Conservation (phyloP, 37 sponge, comb jelly and placozoan genomes). For the Tethya wilhelma region DNA sequence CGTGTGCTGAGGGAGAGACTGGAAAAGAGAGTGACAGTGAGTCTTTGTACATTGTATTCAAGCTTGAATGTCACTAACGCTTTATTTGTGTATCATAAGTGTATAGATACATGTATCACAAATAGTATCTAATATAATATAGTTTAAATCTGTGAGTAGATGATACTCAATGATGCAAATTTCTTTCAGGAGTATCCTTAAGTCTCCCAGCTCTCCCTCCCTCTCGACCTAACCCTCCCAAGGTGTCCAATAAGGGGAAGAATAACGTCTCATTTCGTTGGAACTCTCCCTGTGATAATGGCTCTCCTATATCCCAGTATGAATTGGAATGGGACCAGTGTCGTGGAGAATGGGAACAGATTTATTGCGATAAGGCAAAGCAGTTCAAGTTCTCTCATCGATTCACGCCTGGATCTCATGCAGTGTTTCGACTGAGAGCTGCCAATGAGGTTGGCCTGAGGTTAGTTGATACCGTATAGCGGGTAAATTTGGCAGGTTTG, state of each 20-base stretch:
- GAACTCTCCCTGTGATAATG: constrained; percentile 66
- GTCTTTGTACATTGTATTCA: neutral
- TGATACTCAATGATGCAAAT: too few relatives aligned
- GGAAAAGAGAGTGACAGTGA: constrained; percentile 8
- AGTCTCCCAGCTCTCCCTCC: constrained; percentile 33
- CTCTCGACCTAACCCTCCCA: constrained; percentile 26
- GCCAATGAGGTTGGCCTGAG: constrained; percentile 44
- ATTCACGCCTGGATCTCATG: constrained; percentile 15
- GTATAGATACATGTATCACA: too few relatives aligned
- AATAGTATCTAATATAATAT: too few relatives aligned
- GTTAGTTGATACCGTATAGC: constrained; percentile 7
- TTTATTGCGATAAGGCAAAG: constrained; percentile 56
- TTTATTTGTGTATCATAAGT: too few relatives aligned
- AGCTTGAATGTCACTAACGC: too few relatives aligned
- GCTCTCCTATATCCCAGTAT: constrained; percentile 62
- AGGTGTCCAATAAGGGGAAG: constrained; percentile 41
- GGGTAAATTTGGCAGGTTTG: too few relatives aligned
- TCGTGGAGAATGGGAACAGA: constrained; percentile 23
- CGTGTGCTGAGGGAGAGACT: constrained; percentile 17
- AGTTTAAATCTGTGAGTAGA: too few relatives aligned
- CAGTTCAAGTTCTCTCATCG: constrained; percentile 50
- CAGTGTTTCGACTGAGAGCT: constrained; percentile 65
- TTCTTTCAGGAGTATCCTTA: constrained; percentile 12
- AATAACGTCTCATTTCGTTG: constrained; percentile 57
- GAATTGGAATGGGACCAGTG: constrained; percentile 72